Evolutionary conservation across 1,140 invertebrate species (phyloP).

Genomic region (Trichoplusia ni): DNA sequence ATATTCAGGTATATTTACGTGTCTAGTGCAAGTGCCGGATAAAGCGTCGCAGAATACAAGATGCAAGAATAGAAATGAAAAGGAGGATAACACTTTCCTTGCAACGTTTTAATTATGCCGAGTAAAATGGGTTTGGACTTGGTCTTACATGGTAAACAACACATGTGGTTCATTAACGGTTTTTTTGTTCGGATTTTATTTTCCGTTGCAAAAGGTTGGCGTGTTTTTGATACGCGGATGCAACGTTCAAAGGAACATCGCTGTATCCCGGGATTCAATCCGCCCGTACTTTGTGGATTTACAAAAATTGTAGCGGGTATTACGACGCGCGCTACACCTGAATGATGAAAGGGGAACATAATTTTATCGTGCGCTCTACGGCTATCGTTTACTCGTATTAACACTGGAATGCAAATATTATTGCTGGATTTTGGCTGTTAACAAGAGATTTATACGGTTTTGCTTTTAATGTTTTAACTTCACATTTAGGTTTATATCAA

Average conservation of each 20-base stretch:
- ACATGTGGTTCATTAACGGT: constrained; percentile 26
- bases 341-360: constrained; percentile 4
- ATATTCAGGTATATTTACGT: constrained; percentile 44
- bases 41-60: constrained; percentile 7
- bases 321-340: constrained; percentile 24
- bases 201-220: constrained; percentile 16
- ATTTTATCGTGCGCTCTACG: background rate
- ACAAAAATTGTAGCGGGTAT: constrained; percentile 49
- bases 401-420: background rate
- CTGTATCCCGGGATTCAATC: constrained; percentile 41
- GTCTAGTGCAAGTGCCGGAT: constrained; percentile 27
- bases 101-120: constrained; percentile 23
- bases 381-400: constrained; percentile 2
- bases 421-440: background rate
- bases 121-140: background rate
- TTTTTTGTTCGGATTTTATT: constrained; percentile 33
- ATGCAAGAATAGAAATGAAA: background rate
- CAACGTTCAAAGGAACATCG: constrained; percentile 48
- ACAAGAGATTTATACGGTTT: too few relatives aligned
- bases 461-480: too few relatives aligned
- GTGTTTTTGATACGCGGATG: constrained; percentile 40
- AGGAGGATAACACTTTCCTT: background rate
- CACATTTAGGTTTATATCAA: too few relatives aligned
- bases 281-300: constrained; percentile 47
- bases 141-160: background rate